Evolutionary conservation across 2,797 vertebrate species (phyloP), one percentile per base, ranked within the genome.

Genomic region (Margarornis squamiger): DNA sequence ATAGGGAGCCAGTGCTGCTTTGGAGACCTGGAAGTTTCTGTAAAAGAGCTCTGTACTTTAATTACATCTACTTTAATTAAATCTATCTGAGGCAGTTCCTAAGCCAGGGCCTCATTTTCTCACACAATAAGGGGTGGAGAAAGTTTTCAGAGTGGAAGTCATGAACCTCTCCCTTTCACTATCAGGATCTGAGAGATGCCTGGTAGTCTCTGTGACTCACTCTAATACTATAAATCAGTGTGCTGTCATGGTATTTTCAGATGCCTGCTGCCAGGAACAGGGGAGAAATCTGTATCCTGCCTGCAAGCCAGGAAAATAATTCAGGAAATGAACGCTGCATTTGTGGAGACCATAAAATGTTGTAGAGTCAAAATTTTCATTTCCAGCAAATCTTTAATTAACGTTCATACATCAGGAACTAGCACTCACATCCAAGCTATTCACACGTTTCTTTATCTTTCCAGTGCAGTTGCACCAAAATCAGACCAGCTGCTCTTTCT

Each of bases 301-400:
- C 61, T 73, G 46, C 22, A 72, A 95, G 88, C 59, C 88, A 89
- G 74, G 58, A 87, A 68, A 93, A 86, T 73, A 74, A 86, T 55
- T 93, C 73, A 92, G 91, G 91, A 97, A 95, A 83, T 82, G 10
- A 78, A 68, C n/a, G 16, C 13, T 82, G 39, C 9, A 21, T 90
- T 93, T 90, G 22, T 71, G 32, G 12, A 85, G 48, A 88, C 51
- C 8, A 72, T 54, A 82, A 92, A 73, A 85, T 46, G 5, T 70
- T 55, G 15, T 17, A 78, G 20, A 84, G 43, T 82, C 55, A 91
- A 76, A 78, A 88, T 78, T 90, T 79, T 88, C 9, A 81, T 76
- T 95, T 96, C 77, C 75, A 91, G 82, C 34, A 90, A 88, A 86
- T 39, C 70, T 83, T 88, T 85, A 91, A 77, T 81, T 77, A 79